Evolutionary conservation across 2,888 invertebrate species (phyloP).

Genomic region (Yponomeuta cagnagella): DNA sequence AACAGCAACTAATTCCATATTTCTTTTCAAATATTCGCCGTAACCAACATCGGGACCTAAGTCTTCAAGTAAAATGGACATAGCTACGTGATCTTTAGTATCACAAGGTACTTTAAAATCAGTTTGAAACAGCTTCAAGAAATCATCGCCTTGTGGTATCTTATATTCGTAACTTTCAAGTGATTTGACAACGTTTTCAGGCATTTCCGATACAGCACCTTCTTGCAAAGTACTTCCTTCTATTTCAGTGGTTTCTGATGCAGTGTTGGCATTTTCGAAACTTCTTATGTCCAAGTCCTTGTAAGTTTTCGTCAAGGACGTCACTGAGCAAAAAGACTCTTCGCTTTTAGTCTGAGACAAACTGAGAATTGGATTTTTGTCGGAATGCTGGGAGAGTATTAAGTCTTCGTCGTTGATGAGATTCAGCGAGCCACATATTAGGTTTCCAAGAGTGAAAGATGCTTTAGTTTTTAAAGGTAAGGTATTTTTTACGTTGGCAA

Average conservation of each 20-base stretch:
- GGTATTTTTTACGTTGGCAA: background rate
- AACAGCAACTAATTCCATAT: too few species aligned
- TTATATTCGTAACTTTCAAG: slow-evolving; percentile 22
- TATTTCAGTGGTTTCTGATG: background rate
- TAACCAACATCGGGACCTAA: slow-evolving; percentile 52
- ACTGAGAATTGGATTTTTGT: background rate
- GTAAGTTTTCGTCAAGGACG: slow-evolving; percentile 45
- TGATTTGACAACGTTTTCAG: background rate
- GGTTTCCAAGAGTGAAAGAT: slow-evolving; percentile 28
- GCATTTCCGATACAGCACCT: background rate
- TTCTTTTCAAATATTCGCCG: slow-evolving; percentile 36
- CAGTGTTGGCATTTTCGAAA: slow-evolving; percentile 30
- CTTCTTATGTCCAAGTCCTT: slow-evolving; percentile 53
- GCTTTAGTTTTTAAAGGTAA: background rate
- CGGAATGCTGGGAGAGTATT: slow-evolving; percentile 20
- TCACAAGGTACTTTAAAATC: slow-evolving; percentile 16
- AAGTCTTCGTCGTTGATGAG: slow-evolving; percentile 43
- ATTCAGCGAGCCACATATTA: slow-evolving; percentile 46
- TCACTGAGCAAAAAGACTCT: slow-evolving; percentile 40
- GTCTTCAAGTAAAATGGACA: slow-evolving; percentile 49
- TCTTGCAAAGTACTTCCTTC: background rate
- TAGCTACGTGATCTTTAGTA: slow-evolving; percentile 28
- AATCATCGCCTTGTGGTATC: slow-evolving; percentile 39
- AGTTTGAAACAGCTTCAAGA: slow-evolving; percentile 37
- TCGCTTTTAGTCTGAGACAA: background rate